Evolutionary conservation across 2,113 vertebrate genomes (phyloP).

Genomic region (Phylloscopus trochiloides): DNA sequence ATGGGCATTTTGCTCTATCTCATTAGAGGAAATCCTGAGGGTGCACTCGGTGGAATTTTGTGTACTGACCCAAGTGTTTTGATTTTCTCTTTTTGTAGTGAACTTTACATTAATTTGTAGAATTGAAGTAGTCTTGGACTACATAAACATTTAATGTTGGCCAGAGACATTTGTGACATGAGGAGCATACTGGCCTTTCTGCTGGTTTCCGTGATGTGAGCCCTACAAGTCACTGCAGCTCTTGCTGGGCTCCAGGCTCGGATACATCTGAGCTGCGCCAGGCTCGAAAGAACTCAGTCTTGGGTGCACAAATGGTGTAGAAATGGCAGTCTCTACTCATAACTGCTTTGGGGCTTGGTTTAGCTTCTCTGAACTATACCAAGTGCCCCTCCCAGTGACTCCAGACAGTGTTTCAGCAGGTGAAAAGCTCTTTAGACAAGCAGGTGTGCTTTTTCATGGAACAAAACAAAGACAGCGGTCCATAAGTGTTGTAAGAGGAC

Average conservation of each 20-base stretch:
- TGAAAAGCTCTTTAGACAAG: neutral
- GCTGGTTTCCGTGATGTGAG: neutral
- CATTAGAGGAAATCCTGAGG: neutral
- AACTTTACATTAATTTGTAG: neutral
- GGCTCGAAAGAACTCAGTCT: neutral
- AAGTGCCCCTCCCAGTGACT: neutral
- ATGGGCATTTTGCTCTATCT: neutral
- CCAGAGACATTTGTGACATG: neutral
- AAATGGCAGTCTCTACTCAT: neutral
- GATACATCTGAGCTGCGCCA: accelerated
- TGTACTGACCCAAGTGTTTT: conserved; percentile 1
- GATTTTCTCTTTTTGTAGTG: neutral
- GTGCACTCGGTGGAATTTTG: neutral
- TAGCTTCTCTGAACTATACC: neutral
- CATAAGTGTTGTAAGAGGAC: neutral
- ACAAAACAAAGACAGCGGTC: neutral
- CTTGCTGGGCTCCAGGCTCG: neutral
- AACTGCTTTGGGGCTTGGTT: neutral
- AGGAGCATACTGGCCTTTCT: neutral
- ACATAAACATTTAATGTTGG: neutral
- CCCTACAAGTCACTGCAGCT: neutral
- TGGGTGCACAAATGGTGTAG: neutral
- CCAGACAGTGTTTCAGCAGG: neutral
- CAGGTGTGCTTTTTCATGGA: neutral
- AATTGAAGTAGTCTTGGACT: neutral